Conservation (phyloP, 2,797 vertebrate species). For the Microctenopoma lineatum region DNA sequence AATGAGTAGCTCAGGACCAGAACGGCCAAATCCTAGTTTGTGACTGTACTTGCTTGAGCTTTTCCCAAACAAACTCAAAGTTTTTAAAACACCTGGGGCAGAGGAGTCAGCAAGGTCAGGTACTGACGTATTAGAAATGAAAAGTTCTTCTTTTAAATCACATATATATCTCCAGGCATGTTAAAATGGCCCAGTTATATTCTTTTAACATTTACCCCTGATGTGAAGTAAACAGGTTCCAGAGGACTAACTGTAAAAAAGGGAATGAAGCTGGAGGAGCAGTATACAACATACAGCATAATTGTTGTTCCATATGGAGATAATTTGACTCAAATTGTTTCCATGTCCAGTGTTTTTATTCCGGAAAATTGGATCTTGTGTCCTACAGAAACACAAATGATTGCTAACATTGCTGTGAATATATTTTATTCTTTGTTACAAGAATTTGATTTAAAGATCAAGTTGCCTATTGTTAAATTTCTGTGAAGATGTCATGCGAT, state of each 20-base stretch:
- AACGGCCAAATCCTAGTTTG: conserved; percentile 41
- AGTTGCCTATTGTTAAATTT: background rate
- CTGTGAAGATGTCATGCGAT: too few relatives aligned
- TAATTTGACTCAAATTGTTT: conserved; percentile 64
- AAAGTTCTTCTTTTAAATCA: conserved; percentile 27
- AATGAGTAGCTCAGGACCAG: conserved; percentile 26
- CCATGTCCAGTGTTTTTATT: conserved; percentile 44
- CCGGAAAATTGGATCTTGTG: conserved; percentile 29
- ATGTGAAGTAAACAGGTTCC: conserved; percentile 54
- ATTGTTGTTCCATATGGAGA: conserved; percentile 38
- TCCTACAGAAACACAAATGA: conserved; percentile 37
- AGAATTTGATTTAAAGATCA: conserved; percentile 8
- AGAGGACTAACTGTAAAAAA: conserved; percentile 46
- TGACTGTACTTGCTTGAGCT: conserved; percentile 59
- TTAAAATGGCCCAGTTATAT: conserved; percentile 36
- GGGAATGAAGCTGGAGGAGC: conserved; percentile 29
- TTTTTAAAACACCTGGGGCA: conserved; percentile 7
- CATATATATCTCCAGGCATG: conserved; percentile 21
- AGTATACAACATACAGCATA: conserved; percentile 11
- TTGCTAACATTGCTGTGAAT: conserved; percentile 6
- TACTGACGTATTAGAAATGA: background rate
- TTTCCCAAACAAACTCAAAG: conserved; percentile 62
- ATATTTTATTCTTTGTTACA: background rate
- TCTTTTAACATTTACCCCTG: conserved; percentile 40
- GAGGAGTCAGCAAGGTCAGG: conserved; percentile 1